Evolutionary conservation across 1,140 invertebrate species (phyloP), one percentile per base, ranked within the genome.

Genomic region (Eriosoma lanigerum): DNA sequence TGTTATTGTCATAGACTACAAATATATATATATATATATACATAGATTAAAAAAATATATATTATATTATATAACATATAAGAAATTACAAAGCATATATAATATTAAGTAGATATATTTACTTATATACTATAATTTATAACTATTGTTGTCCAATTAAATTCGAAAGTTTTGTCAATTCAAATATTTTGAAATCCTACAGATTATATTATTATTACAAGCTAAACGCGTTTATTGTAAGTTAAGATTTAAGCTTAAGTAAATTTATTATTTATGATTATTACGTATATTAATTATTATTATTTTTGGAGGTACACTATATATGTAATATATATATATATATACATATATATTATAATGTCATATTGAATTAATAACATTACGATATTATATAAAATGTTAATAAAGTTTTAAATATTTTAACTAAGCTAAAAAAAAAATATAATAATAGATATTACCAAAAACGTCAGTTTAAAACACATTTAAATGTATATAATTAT

Each of bases 151-250:
- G n/a, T n/a, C n/a, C 54, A 29, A 32, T 54, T 73, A 73, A 54
- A 72, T 44, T 54, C 13, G 19, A 54, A n/a, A 32, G 15, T 29
- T 38, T 44, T 56, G 72, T 76, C 72, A 76, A 76, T 76, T 76
- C 73, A 54, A 58, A 60, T 24, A 26, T 76, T 76, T 76, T 60
- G 73, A 76, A 76, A 58, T 9, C 19, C n/a, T 17, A 76, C 58
- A 52, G 58, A 76, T 76, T 76, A 76, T 38, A 38, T 26, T 13
- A 62, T 26, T 26, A 26, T 26, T n/a, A 54, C n/a, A 68, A 17
- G 64, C 64, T 46, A 29, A 52, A 29, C 29, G 52, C 52, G 8
- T 3, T 15, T 19, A 0, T 72, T 52, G 46, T 52, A 78, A 78
- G 38, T 78, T 46, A 62, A 60, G 15, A 78, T 21, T 78, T 46